Percentiles rank a stretch among this genome's conserved stretches.
These are phyloP conservation scores for Isichthys henryi DNA, from an alignment of 2,113 vertebrate species.

Conservation along the genomic window DNA sequence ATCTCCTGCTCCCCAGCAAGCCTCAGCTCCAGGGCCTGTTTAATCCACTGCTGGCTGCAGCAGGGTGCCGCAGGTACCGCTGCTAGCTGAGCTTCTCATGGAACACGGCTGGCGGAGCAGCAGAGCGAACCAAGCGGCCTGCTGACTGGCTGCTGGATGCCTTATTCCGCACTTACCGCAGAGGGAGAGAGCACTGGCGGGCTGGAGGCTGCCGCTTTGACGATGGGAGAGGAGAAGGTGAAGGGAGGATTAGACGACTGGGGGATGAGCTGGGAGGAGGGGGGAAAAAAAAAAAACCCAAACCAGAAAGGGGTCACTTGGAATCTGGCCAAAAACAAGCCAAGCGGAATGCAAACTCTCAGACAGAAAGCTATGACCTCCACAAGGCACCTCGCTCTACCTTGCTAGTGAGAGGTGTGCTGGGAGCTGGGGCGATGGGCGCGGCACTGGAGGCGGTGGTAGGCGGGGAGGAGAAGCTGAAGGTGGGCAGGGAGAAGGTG, in stretches of 20 bases:
- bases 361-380: not conserved
- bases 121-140: not conserved
- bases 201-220: constrained; percentile 85
- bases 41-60: not conserved
- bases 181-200: constrained; percentile 71
- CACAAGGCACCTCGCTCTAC: constrained; percentile 30
- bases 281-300: not conserved
- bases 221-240: constrained; percentile 91
- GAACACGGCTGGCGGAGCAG: not conserved
- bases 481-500: constrained; percentile 69
- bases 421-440: constrained; percentile 36
- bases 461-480: constrained; percentile 69
- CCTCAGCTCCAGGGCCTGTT: not conserved
- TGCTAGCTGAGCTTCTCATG: not conserved
- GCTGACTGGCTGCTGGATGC: not conserved
- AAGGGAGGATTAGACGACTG: constrained; percentile 57
- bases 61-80: not conserved
- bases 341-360: not conserved
- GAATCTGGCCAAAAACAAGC: not conserved
- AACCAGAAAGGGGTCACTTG: not conserved
- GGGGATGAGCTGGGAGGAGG: constrained; percentile 41
- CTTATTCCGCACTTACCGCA: constrained; percentile 49
- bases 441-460: constrained; percentile 42
- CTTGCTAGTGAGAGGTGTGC: constrained; percentile 41
- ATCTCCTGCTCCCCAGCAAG: not conserved